Percentiles rank a stretch among this genome's conserved stretches.
These are phyloP conservation scores for Eremophila alpestris DNA, from an alignment of 2,797 vertebrate species.

Conservation along the genomic window DNA sequence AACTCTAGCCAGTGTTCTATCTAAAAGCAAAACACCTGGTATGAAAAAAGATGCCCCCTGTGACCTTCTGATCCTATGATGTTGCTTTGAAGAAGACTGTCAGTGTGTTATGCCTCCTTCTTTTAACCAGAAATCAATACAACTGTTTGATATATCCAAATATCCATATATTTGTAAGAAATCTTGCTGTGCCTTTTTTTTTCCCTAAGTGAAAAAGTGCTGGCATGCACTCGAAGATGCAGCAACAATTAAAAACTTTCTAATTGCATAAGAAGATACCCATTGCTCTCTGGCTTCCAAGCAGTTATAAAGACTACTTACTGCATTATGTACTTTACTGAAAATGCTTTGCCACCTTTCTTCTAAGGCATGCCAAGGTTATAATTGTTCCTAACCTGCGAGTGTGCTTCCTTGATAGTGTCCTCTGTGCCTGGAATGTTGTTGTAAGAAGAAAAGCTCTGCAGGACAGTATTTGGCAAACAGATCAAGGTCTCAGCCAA, in stretches of 20 bases:
- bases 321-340: neutral
- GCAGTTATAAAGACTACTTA: neutral
- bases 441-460: constrained; percentile 29
- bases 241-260: neutral
- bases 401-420: constrained; percentile 28
- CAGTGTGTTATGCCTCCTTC: neutral
- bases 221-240: neutral
- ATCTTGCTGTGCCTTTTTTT: neutral
- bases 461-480: constrained; percentile 26
- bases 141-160: neutral
- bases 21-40: neutral
- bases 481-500: constrained; percentile 4
- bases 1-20: neutral
- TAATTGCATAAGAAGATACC: neutral
- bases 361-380: neutral
- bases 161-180: neutral
- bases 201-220: neutral
- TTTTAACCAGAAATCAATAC: neutral
- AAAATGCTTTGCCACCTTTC: neutral
- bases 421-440: constrained; percentile 45
- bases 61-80: neutral
- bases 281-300: neutral
- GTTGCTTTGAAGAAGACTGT: neutral
- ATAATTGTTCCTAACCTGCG: neutral
- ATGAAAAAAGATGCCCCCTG: neutral